Conservation (phyloP, 1,140 invertebrate species). For the Caenorhabditis tropicalis region DNA sequence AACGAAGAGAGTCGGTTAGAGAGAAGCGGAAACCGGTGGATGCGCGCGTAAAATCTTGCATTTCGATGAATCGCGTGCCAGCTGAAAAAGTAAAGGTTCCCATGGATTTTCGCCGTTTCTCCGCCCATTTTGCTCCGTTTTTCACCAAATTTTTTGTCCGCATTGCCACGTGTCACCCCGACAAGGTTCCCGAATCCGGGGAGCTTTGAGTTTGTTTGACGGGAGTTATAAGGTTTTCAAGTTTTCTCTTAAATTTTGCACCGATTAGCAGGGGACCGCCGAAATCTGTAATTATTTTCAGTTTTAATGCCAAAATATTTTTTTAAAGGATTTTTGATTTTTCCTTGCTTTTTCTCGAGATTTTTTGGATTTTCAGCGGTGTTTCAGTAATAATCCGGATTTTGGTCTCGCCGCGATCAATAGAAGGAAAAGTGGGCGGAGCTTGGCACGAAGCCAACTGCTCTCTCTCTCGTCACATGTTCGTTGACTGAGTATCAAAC, state of each 20-base stretch:
- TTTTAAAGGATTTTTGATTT: neutral
- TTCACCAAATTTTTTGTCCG: too few relatives aligned
- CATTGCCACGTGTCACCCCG: too few relatives aligned
- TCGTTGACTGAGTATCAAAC: constrained; percentile 17
- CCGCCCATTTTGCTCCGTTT: too few relatives aligned
- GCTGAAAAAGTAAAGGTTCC: neutral
- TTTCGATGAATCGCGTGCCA: neutral
- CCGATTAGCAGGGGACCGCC: neutral
- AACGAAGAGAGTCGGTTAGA: neutral
- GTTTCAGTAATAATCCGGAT: neutral
- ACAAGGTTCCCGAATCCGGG: too few relatives aligned
- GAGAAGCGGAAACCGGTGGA: neutral
- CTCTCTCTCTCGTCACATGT: neutral
- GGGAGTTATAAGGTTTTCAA: neutral
- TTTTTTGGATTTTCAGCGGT: neutral
- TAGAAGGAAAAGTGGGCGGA: neutral
- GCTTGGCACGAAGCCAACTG: neutral
- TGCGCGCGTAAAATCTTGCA: constrained; percentile 3
- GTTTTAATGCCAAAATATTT: neutral
- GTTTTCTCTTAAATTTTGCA: neutral
- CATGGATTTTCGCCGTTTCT: neutral
- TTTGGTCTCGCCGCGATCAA: neutral
- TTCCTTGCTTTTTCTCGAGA: neutral
- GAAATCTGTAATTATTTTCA: neutral
- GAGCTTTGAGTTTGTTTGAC: too few relatives aligned